Evolutionary conservation across 2,888 invertebrate species (phyloP).

Genomic region (Trachelus stipa): DNA sequence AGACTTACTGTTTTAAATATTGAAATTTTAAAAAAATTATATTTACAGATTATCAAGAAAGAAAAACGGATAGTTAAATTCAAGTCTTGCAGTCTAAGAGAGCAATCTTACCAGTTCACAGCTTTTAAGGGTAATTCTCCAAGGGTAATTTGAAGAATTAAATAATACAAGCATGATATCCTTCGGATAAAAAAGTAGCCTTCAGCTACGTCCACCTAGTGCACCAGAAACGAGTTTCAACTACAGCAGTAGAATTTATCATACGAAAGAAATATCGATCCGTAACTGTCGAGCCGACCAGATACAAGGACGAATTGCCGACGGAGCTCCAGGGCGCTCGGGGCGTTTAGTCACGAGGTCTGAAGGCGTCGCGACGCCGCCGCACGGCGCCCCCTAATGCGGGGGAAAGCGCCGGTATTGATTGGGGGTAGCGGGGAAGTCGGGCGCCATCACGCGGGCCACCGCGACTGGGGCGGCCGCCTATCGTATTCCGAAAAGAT

Average conservation of each 20-base stretch:
- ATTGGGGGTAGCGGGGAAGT: constrained; percentile 46
- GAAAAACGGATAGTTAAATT: not conserved
- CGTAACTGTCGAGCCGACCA: not conserved
- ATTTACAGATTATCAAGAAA: not conserved
- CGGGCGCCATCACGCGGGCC: constrained; percentile 52
- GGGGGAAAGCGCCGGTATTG: constrained; percentile 48
- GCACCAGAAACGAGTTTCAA: not conserved
- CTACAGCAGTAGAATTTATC: not conserved
- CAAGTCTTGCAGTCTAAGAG: not conserved
- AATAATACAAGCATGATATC: not conserved
- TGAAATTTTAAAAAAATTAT: not conserved
- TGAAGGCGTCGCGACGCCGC: constrained; percentile 30
- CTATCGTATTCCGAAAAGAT: constrained; percentile 65
- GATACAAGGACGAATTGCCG: not conserved
- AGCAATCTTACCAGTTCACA: not conserved
- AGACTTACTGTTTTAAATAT: not conserved
- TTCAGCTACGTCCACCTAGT: not conserved
- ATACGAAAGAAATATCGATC: constrained; percentile 5
- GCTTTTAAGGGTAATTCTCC: not conserved
- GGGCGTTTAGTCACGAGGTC: constrained; percentile 25
- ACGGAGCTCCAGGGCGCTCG: constrained; percentile 9
- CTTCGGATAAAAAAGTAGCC: not conserved
- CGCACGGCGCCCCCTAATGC: constrained; percentile 50
- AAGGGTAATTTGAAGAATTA: not conserved
- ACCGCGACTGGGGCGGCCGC: constrained; percentile 42